These are phyloP conservation scores for Pandemis heparana DNA, from an alignment of 2,888 invertebrate species.

Conservation along the genomic window DNA sequence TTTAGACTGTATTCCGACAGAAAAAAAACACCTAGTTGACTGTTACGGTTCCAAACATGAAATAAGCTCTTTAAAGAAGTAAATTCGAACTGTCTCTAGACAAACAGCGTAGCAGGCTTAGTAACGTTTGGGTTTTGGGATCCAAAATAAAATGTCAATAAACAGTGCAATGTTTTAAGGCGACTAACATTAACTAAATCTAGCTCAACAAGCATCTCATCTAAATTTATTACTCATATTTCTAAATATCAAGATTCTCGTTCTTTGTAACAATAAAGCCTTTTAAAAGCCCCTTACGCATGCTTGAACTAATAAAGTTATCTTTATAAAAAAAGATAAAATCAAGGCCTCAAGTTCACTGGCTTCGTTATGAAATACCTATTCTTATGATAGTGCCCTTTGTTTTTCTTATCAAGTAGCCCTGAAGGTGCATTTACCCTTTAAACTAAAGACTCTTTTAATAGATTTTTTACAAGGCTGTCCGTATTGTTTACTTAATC, in stretches of 20 bases:
- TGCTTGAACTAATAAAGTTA: conserved; percentile 31
- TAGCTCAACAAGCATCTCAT: background rate
- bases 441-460: conserved; percentile 60
- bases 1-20: too few species aligned
- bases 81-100: too few species aligned
- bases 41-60: too few species aligned
- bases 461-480: conserved; percentile 48
- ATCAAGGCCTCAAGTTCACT: conserved; percentile 56
- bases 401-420: conserved; percentile 69
- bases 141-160: too few species aligned
- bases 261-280: background rate
- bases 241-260: background rate
- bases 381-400: conserved; percentile 61
- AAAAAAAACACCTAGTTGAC: too few species aligned
- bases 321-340: conserved; percentile 48
- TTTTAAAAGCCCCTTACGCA: conserved; percentile 32
- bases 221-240: background rate
- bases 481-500: background rate
- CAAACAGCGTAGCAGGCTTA: too few species aligned
- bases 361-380: conserved; percentile 51
- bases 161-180: too few species aligned
- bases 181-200: too few species aligned
- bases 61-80: too few species aligned
- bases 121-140: too few species aligned
- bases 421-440: conserved; percentile 78